phyloP scores from a whole-genome alignment of 2,888 invertebrate species.

The Thereva unica region DNA sequence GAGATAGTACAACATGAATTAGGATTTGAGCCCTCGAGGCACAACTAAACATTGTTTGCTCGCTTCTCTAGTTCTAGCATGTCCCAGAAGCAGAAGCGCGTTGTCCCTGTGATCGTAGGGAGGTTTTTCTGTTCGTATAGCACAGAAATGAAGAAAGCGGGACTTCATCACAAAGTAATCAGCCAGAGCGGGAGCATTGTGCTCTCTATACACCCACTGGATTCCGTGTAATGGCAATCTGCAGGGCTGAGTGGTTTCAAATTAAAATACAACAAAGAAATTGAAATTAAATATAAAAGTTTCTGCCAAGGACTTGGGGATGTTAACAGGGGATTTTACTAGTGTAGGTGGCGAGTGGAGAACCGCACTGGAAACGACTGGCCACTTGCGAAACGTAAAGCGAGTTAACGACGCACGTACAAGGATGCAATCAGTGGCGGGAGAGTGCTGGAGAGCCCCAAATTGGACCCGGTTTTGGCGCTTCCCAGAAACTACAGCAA shows the following conservation, averaged over 20 bases:
- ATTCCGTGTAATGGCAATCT: neutral
- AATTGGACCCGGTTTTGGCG: neutral
- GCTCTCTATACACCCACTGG: too few species aligned
- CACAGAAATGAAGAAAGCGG: too few species aligned
- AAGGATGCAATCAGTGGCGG: neutral
- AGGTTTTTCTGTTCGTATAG: too few species aligned
- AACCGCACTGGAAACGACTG: slow-evolving; percentile 7
- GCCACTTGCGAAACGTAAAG: slow-evolving; percentile 3
- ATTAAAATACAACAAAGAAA: slow-evolving; percentile 35
- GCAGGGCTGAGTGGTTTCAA: slow-evolving; percentile 33
- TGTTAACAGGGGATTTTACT: slow-evolving; percentile 4
- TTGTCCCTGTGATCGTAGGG: too few species aligned
- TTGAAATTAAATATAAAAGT: slow-evolving; percentile 33
- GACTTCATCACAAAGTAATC: too few species aligned
- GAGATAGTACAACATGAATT: too few species aligned
- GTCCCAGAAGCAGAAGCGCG: too few species aligned
- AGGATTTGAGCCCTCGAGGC: too few species aligned
- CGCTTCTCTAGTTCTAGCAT: too few species aligned
- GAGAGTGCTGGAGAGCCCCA: neutral
- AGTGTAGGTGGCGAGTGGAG: slow-evolving; percentile 1
- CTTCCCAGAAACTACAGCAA: neutral
- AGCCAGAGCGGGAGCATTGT: too few species aligned
- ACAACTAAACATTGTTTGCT: too few species aligned
- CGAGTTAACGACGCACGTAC: neutral
- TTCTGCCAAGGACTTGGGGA: slow-evolving; percentile 13